Conservation (phyloP, 2,888 invertebrate species). For the Drosophila affinis region DNA sequence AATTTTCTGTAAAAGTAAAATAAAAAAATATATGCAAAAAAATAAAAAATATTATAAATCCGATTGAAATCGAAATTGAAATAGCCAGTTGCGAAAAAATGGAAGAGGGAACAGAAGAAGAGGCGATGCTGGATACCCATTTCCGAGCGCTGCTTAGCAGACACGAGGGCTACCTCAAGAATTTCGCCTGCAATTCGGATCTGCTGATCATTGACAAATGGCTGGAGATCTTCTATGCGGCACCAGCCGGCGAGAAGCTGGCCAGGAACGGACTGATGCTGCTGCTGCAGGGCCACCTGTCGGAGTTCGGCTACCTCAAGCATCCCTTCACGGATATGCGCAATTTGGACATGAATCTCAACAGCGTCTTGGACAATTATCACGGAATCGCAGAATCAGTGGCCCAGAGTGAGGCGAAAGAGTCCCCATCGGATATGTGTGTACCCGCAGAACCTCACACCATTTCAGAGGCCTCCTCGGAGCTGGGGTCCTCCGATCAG, state of each 20-base stretch:
- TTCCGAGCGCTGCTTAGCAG: conserved; percentile 35
- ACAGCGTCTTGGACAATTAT: conserved; percentile 50
- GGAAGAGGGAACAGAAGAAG: conserved; percentile 19
- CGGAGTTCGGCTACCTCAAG: conserved; percentile 46
- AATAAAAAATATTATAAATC: conserved; percentile 4
- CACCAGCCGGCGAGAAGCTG: conserved; percentile 43
- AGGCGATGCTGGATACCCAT: conserved; percentile 47
- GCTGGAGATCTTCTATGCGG: conserved; percentile 35
- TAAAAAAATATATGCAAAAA: not conserved
- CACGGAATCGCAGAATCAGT: not conserved
- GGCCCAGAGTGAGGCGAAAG: not conserved
- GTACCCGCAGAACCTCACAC: too few species aligned
- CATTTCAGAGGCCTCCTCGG: not conserved
- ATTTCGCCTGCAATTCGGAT: conserved; percentile 36
- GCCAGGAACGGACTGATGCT: conserved; percentile 54
- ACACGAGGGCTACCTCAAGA: conserved; percentile 20
- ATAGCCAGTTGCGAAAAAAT: not conserved
- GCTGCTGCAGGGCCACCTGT: conserved; percentile 53
- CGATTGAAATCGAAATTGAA: not conserved
- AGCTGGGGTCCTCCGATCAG: not conserved
- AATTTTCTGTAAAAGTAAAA: conserved; percentile 3
- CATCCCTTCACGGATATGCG: conserved; percentile 51
- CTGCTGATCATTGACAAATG: conserved; percentile 43
- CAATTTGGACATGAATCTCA: conserved; percentile 45
- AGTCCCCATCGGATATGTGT: not conserved